Conservation (phyloP, 2,797 vertebrate genomes). For the Leucoraja ocellata region DNA sequence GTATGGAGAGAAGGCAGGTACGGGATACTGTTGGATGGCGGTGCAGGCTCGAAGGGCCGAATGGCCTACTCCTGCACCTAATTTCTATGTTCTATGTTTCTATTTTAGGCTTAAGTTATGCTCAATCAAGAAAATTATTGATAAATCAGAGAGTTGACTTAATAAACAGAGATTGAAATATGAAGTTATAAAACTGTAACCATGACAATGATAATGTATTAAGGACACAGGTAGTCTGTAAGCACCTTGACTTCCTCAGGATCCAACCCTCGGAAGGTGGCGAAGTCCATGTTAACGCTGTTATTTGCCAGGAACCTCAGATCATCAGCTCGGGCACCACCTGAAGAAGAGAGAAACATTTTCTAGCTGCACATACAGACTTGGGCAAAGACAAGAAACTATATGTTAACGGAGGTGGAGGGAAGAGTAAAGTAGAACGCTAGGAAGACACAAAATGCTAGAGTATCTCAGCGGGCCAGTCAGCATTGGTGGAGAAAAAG, state of each 20-base stretch:
- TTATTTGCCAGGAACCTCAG: conserved; percentile 47
- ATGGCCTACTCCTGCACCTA: too few species aligned
- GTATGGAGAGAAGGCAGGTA: too few species aligned
- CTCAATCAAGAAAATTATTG: background rate
- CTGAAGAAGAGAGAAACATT: background rate
- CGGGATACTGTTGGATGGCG: too few species aligned
- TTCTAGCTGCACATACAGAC: background rate
- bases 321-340: conserved; percentile 48
- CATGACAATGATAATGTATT: background rate
- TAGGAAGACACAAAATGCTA: too few species aligned
- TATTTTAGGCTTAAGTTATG: background rate
- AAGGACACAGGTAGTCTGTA: background rate
- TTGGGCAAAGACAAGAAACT: background rate
- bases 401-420: background rate
- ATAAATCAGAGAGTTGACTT: background rate
- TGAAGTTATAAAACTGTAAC: background rate
- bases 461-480: too few species aligned
- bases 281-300: conserved; percentile 48
- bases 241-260: conserved; percentile 52
- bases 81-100: too few species aligned
- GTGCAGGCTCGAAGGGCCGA: too few species aligned
- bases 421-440: too few species aligned
- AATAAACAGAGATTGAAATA: background rate
- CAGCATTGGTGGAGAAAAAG: too few species aligned
- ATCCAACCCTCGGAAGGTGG: conserved; percentile 54